Evolutionary conservation across 2,888 invertebrate genomes (phyloP).

Genomic region (Elysia crispata): DNA sequence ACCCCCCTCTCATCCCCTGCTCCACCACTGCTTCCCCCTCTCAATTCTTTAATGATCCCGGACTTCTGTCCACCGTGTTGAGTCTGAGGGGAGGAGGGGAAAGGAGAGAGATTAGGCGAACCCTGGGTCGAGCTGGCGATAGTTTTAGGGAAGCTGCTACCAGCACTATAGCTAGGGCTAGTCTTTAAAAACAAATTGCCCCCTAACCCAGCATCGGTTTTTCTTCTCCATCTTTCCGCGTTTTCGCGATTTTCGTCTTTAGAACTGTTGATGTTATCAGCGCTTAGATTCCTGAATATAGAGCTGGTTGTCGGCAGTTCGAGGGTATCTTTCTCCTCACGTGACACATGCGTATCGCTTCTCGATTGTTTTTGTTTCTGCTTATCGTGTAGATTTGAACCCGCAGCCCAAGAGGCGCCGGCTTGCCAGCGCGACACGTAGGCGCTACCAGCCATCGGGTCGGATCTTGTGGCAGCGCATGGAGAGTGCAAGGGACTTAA

Average conservation of each 20-base stretch:
- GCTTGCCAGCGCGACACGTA: background rate
- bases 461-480: conserved; percentile 41
- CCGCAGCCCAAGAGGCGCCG: conserved; percentile 17
- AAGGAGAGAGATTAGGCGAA: background rate
- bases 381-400: too few relatives aligned
- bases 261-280: background rate
- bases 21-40: background rate
- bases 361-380: too few relatives aligned
- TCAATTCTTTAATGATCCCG: background rate
- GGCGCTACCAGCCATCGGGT: background rate
- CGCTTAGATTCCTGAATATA: background rate
- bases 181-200: too few relatives aligned
- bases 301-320: background rate
- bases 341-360: too few relatives aligned
- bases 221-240: too few relatives aligned
- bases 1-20: background rate
- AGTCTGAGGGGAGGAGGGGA: background rate
- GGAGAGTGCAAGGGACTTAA: conserved; percentile 25
- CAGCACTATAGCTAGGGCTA: too few relatives aligned
- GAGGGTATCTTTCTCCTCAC: too few relatives aligned
- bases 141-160: too few relatives aligned
- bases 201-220: too few relatives aligned
- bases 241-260: too few relatives aligned
- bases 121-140: too few relatives aligned
- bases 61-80: background rate